Evolutionary conservation across 1,140 invertebrate species (phyloP), one percentile per base, ranked within the genome.

Genomic region (Campoletis sonorensis): DNA sequence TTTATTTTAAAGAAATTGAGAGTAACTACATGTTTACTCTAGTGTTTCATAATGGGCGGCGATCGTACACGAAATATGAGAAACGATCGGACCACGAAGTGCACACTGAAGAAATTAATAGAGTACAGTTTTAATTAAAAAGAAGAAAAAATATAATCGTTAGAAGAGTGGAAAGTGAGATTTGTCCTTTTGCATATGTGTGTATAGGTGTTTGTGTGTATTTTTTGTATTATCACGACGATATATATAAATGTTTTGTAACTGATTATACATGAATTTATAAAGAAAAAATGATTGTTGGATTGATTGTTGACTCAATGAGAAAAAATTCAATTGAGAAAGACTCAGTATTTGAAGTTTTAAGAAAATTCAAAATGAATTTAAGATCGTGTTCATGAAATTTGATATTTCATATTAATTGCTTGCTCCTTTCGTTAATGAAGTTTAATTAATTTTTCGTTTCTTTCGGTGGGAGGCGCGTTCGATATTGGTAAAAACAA

Each of bases 1-100:
- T 75, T 54, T 49, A 45, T 82, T 81, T 80, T 81, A 58, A 81
- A 81, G 77, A 82, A 51, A 79, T 27, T 71, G 54, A 26, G 72
- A 54, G 45, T 75, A 75, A 75, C 27, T 23, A n/a, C 49, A 75
- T 49, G 72, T 75, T 58, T 58, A 58, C 40, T 10, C 40, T 58
- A 18, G 54, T 58, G 78, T 76, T 68, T 70, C 33, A 82, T 64
- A 79, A 82, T 64, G 76, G 67, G 81, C 79, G 78, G 58, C 33
- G 79, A 40, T 70, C 78, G 51, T 75, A 83, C 16, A 37, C 23
- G 21, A 81, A 30, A 80, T 68, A 54, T 81, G 61, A 64, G 70
- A 85, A 78, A 82, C 49, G 21, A 76, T 76, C 68, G 54, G n/a
- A 18, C 27, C 15, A 49, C 71, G 21, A 73, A 16, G 71, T 23